Percentiles rank a stretch among this genome's conserved stretches.
These are phyloP conservation scores for Sclerodermus sp. DNA, from an alignment of 2,888 invertebrate genomes.

Conservation along the genomic window DNA sequence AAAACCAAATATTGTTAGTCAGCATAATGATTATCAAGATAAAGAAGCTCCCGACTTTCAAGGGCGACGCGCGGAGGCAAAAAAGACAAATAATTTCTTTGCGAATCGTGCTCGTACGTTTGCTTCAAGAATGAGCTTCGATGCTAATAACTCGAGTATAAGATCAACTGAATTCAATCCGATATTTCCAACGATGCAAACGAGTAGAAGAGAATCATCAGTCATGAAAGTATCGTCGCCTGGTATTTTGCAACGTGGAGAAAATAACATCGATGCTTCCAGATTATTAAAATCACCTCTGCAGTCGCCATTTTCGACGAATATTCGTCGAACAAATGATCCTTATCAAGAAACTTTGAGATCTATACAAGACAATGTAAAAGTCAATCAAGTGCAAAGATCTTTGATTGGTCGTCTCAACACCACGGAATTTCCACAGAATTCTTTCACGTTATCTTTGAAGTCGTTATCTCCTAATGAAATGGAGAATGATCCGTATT, in stretches of 20 bases:
- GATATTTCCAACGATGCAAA: neutral
- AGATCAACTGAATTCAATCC: neutral
- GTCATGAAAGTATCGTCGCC: neutral
- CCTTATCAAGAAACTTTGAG: constrained; percentile 40
- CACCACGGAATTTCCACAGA: constrained; percentile 33
- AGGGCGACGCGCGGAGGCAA: neutral
- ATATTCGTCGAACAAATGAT: no score
- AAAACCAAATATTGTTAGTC: no score
- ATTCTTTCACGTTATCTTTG: constrained; percentile 32
- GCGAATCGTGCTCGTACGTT: neutral
- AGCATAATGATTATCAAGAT: neutral
- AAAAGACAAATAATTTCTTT: neutral
- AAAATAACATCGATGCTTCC: neutral
- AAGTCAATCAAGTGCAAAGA: neutral
- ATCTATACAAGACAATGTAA: constrained; percentile 37
- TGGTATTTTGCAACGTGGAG: neutral
- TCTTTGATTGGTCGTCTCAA: neutral
- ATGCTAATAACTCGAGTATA: no score
- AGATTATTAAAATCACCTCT: neutral
- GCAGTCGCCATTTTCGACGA: no score
- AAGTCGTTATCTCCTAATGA: constrained; percentile 38
- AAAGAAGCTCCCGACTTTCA: neutral
- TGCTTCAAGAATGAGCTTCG: neutral
- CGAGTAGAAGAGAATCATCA: neutral
- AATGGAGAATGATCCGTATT: constrained; percentile 47